Percentiles rank a stretch among this genome's conserved stretches.
phyloP scores from a whole-genome alignment of 2,888 invertebrate species.

The Caenorhabditis plicata region DNA sequence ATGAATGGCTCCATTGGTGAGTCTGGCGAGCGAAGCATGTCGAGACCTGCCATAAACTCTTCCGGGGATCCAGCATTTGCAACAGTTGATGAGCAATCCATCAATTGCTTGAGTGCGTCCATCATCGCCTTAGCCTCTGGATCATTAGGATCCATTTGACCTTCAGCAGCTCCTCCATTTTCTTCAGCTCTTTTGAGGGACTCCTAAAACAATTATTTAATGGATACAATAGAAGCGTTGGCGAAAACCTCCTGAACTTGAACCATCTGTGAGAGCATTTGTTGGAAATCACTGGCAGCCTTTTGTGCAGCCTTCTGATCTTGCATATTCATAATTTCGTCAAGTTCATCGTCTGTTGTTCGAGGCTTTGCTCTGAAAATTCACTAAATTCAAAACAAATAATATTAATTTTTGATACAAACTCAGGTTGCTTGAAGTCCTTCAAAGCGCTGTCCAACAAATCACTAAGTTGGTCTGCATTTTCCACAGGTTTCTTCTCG shows the following conservation, averaged over 20 bases:
- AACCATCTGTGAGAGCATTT: slow-evolving; percentile 50
- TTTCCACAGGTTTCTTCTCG: not conserved
- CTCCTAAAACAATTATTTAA: slow-evolving; percentile 5
- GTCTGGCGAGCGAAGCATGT: slow-evolving; percentile 45
- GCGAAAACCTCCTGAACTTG: slow-evolving; percentile 39
- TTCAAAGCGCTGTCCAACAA: slow-evolving; percentile 35
- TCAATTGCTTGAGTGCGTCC: slow-evolving; percentile 45
- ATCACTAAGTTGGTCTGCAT: slow-evolving; percentile 28
- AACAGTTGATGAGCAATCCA: slow-evolving; percentile 32
- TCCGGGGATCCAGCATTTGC: slow-evolving; percentile 36
- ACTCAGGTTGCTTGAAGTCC: slow-evolving; percentile 28
- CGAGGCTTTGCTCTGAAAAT: slow-evolving; percentile 6
- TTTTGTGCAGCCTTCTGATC: slow-evolving; percentile 49
- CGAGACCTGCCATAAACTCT: slow-evolving; percentile 41
- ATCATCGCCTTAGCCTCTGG: slow-evolving; percentile 45
- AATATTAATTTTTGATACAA: not conserved
- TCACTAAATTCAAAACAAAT: slow-evolving; percentile 1
- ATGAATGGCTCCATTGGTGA: slow-evolving; percentile 56
- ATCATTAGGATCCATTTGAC: slow-evolving; percentile 26
- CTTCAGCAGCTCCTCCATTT: slow-evolving; percentile 3
- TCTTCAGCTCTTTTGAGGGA: slow-evolving; percentile 16
- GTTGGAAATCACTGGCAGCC: slow-evolving; percentile 48
- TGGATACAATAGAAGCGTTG: not conserved
- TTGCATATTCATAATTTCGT: slow-evolving; percentile 41
- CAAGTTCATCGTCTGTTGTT: slow-evolving; percentile 48